Conservation (phyloP, 2,113 vertebrate genomes). For the Aphyosemion australe region DNA sequence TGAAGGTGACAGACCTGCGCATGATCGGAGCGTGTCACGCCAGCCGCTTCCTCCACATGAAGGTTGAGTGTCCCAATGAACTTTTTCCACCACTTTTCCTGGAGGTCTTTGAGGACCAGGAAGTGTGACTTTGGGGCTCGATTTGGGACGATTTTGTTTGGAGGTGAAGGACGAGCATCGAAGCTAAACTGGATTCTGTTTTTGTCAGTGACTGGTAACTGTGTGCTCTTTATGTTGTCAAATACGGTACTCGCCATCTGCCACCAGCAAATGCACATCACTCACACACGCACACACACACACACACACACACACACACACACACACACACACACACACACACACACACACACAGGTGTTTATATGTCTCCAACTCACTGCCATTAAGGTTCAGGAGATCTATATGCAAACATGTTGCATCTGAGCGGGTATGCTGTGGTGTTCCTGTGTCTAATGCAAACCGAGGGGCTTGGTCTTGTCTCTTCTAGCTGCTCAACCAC, state of each 20-base stretch:
- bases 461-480: slow-evolving; percentile 21
- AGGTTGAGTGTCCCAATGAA: slow-evolving; percentile 99
- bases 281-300: slow-evolving; percentile 2
- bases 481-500: slow-evolving; percentile 10
- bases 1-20: slow-evolving; percentile 99
- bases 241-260: slow-evolving; percentile 8
- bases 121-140: slow-evolving; percentile 51
- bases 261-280: slow-evolving; percentile 54
- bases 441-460: slow-evolving; percentile 30
- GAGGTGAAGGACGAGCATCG: background rate
- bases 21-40: slow-evolving; percentile 99
- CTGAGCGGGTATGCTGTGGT: slow-evolving; percentile 11
- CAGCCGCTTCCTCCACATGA: slow-evolving; percentile 99
- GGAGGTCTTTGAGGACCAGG: slow-evolving; percentile 95
- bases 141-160: background rate
- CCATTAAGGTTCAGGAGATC: slow-evolving; percentile 21
- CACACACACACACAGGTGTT: slow-evolving; percentile 11
- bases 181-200: slow-evolving; percentile 12
- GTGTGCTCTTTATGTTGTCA: slow-evolving; percentile 5
- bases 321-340: too few species aligned
- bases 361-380: slow-evolving; percentile 29
- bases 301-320: too few species aligned
- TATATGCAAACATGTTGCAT: slow-evolving; percentile 55
- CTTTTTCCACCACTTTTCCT: slow-evolving; percentile 96
- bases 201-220: background rate